A percentile compares a stretch with the other conserved stretches of the same genome.
phyloP scores from a whole-genome alignment of 2,888 invertebrate genomes.

The Augiades crinisus region DNA sequence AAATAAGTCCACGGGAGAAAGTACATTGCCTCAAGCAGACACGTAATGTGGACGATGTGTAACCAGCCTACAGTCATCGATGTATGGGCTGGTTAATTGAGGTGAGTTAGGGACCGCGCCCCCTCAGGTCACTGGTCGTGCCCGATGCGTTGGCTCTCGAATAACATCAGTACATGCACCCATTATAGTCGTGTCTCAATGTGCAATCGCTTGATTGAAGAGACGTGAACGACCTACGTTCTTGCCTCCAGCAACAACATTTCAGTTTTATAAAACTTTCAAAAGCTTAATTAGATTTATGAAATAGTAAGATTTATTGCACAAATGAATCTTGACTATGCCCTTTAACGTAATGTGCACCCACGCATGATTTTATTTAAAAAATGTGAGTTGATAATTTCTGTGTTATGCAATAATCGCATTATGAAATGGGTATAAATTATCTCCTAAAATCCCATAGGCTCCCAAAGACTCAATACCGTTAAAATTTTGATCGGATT shows the following conservation, averaged over 20 bases:
- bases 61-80: constrained; percentile 34
- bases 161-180: constrained; percentile 22
- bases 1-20: constrained; percentile 77
- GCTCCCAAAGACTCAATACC: constrained; percentile 56
- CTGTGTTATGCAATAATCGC: constrained; percentile 55
- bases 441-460: constrained; percentile 53
- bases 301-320: constrained; percentile 20
- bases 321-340: constrained; percentile 18
- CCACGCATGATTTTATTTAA: constrained; percentile 18
- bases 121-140: constrained; percentile 48
- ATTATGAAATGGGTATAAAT: constrained; percentile 56
- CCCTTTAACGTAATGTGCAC: constrained; percentile 19
- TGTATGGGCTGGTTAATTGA: constrained; percentile 59
- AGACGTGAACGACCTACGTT: constrained; percentile 9
- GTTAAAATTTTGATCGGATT: constrained; percentile 77
- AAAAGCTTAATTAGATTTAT: constrained; percentile 17
- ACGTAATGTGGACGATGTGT: constrained; percentile 44
- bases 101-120: constrained; percentile 43
- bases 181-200: constrained; percentile 24
- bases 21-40: constrained; percentile 56
- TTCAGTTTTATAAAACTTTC: constrained; percentile 15
- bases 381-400: constrained; percentile 25
- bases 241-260: constrained; percentile 6
- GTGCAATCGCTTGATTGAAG: constrained; percentile 27
- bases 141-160: constrained; percentile 30